These are phyloP conservation scores for Cenopis cana DNA, from an alignment of 2,888 invertebrate species.

Conservation along the genomic window DNA sequence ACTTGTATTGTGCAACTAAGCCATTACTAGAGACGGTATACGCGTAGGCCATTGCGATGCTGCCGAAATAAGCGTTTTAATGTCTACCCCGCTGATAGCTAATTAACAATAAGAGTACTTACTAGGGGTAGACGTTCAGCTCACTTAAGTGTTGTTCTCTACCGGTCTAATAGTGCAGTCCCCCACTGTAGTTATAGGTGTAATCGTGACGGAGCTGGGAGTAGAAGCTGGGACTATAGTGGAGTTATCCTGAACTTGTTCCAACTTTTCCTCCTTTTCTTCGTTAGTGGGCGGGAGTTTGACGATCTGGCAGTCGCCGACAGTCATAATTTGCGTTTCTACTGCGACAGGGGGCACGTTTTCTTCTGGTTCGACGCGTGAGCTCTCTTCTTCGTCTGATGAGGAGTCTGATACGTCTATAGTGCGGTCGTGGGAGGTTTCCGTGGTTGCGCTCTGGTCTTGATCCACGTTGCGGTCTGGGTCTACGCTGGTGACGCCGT, in stretches of 20 bases:
- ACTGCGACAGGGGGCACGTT: conserved; percentile 66
- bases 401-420: conserved; percentile 79
- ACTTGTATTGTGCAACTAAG: neutral
- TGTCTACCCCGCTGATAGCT: conserved; percentile 47
- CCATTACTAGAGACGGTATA: conserved; percentile 1
- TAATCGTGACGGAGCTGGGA: conserved; percentile 76
- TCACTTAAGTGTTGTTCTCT: conserved; percentile 70
- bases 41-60: conserved; percentile 40
- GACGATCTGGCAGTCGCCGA: conserved; percentile 82
- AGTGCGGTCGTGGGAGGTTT: conserved; percentile 69
- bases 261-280: conserved; percentile 65
- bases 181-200: conserved; percentile 78
- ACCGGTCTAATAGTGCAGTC: conserved; percentile 81
- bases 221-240: conserved; percentile 60
- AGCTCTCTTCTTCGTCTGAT: conserved; percentile 70
- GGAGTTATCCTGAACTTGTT: conserved; percentile 56
- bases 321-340: conserved; percentile 81
- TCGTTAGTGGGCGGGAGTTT: conserved; percentile 72
- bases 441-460: conserved; percentile 60
- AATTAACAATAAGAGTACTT: conserved; percentile 28
- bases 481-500: conserved; percentile 70
- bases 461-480: conserved; percentile 68
- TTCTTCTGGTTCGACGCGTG: conserved; percentile 69
- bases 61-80: conserved; percentile 47
- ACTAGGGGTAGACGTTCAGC: conserved; percentile 5